These are phyloP conservation scores for Crotalus horridus DNA, from an alignment of 2,113 vertebrate species.

Conservation along the genomic window DNA sequence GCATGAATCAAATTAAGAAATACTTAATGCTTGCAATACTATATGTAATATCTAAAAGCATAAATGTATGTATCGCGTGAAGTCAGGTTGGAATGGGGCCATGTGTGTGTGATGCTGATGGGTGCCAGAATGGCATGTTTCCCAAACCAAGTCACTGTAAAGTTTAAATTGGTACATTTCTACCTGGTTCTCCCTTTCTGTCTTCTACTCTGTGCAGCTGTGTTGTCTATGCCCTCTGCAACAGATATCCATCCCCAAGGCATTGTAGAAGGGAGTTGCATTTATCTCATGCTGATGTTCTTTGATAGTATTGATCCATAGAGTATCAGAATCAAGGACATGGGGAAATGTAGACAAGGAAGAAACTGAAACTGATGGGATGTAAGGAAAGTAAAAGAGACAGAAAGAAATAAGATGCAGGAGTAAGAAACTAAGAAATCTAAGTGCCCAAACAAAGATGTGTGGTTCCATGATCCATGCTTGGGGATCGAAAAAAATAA, in stretches of 20 bases:
- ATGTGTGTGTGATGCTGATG: not conserved
- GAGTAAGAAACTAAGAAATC: not conserved
- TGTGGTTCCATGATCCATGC: not conserved
- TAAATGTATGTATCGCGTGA: not conserved
- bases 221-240: not conserved
- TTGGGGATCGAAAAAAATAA: not conserved
- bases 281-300: not conserved
- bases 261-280: not conserved
- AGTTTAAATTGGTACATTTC: not conserved
- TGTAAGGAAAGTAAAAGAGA: not conserved
- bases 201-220: not conserved
- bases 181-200: not conserved
- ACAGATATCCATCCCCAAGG: not conserved
- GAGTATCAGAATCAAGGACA: not conserved
- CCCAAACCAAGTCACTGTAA: not conserved
- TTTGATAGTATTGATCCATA: not conserved
- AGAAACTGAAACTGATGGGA: not conserved
- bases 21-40: not conserved
- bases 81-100: not conserved
- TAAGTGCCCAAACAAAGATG: not conserved
- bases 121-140: not conserved
- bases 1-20: not conserved
- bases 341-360: not conserved
- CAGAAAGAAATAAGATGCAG: not conserved
- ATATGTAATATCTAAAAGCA: not conserved